Base-by-base conservation (phyloP, 1,140 invertebrate species). In the Drosophila kurseongensis region DNA sequence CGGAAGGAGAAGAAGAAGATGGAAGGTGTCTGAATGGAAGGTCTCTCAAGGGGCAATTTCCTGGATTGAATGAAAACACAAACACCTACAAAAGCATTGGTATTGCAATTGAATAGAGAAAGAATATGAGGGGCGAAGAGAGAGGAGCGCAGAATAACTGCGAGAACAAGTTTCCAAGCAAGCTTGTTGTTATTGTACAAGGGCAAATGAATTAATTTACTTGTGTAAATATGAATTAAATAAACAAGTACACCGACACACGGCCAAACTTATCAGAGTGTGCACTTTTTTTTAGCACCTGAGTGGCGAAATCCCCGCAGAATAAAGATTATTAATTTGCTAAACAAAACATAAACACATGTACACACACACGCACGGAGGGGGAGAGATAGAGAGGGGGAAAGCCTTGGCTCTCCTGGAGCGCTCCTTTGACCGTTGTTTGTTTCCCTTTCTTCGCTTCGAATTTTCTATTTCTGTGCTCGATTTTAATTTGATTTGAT, bases 341-440 rank as follows among this genome's bases (percentile, higher is more conserved):
- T 88, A 88, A 82, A 79, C 83, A 86, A 86, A 84, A 83, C 75
- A 81, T 82, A 77, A 75, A 83, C 75, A 83, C 71, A 88, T 54
- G 40, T 38, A 67, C 32, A 62, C 44, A 60, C 65, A 73, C 40
- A 58, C 36, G 55, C 40, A 18, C 44, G 35, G 27, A n/a, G 63
- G 9, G 12, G 12, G 29, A 35, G 58, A 61, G 58, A 35, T n/a
- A 18, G 7, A 32, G 42, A 32, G 27, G 1, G n/a, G 44, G 40
- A 62, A 29, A 48, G 35, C 32, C 56, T 52, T 45, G 66, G 77
- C 48, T 74, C 62, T 75, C 76, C 76, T 78, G 84, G 63, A 80
- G 72, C 14, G 32, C 66, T 74, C 18, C 48, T 74, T 8, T 32
- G 35, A 56, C 36, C 23, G 41, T 54, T 60, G 40, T 23, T 27